These are phyloP conservation scores for Slavum lentiscoides DNA, from an alignment of 2,888 invertebrate genomes.

Conservation along the genomic window DNA sequence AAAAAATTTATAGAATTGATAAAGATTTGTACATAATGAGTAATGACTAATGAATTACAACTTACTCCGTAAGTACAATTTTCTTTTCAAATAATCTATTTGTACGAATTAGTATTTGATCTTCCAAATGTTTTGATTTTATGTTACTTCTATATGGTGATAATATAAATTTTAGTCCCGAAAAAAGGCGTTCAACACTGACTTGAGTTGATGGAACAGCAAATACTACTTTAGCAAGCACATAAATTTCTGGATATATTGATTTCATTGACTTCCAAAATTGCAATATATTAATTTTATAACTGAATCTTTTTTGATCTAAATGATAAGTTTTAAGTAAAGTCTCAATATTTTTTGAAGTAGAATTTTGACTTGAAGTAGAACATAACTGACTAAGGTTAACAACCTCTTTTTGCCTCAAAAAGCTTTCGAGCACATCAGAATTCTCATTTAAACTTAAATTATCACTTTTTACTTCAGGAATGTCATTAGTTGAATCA, in stretches of 20 bases:
- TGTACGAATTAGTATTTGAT: no score
- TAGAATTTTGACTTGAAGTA: neutral
- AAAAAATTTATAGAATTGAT: no score
- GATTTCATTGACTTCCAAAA: neutral
- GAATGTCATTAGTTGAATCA: neutral
- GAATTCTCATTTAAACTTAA: neutral
- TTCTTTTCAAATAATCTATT: no score
- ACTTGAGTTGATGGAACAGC: neutral
- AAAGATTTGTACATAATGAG: no score
- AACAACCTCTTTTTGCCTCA: neutral
- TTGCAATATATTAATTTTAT: neutral
- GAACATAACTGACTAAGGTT: neutral
- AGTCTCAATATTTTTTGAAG: neutral
- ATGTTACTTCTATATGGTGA: no score
- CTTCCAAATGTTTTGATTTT: no score
- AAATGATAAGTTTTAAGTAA: neutral
- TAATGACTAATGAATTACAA: no score
- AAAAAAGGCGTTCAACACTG: no score
- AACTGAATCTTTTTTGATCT: neutral
- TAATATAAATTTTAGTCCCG: no score
- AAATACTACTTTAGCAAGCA: neutral
- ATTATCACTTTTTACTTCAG: neutral
- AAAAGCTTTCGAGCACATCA: neutral
- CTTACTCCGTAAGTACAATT: no score
- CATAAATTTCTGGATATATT: neutral